Evolutionary conservation across 92 coral and sea anemone species (phyloP).

Genomic region (Nematostella vectensis): DNA sequence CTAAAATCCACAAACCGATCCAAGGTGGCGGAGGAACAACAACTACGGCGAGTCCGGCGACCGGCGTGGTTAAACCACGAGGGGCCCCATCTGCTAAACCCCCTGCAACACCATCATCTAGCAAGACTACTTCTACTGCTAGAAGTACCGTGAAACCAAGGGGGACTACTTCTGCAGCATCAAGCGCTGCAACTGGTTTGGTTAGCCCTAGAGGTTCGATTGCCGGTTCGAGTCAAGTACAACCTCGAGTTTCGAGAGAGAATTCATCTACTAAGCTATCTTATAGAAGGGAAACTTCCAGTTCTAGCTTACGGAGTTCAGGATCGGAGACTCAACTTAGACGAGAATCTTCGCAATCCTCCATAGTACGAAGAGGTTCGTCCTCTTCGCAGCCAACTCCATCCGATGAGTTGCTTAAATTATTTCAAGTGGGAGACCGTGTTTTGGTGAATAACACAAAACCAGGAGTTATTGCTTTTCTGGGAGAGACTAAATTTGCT

Average conservation of each 20-base stretch:
- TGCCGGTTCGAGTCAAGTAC: constrained; percentile 42
- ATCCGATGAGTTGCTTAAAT: constrained; percentile 46
- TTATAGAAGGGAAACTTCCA: constrained; percentile 70
- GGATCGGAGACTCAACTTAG: constrained; percentile 41
- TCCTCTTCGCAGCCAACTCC: constrained; percentile 29
- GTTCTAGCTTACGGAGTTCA: constrained; percentile 64
- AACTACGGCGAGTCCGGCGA: constrained; percentile 23
- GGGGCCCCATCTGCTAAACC: constrained; percentile 47
- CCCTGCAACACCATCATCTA: constrained; percentile 26
- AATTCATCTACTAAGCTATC: constrained; percentile 52
- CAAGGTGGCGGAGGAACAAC: constrained; percentile 75
- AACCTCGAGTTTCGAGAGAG: constrained; percentile 55
- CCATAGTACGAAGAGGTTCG: constrained; percentile 44
- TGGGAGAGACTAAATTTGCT: constrained; percentile 94
- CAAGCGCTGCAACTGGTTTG: constrained; percentile 14
- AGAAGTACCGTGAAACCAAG: constrained; percentile 32
- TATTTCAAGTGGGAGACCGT: constrained; percentile 88
- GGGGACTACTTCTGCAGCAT: constrained; percentile 21
- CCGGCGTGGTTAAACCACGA: constrained; percentile 55
- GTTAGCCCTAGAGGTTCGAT: constrained; percentile 63
- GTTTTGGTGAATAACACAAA: constrained; percentile 86
- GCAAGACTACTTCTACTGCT: constrained; percentile 29
- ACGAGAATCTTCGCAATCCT: constrained; percentile 27
- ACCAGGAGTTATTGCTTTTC: constrained; percentile 84
- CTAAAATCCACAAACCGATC: constrained; percentile 62